A percentile compares a stretch with the other conserved stretches of the same genome.
These are phyloP conservation scores for Steinernema feltiae DNA, from an alignment of 1,140 invertebrate species.

Conservation along the genomic window DNA sequence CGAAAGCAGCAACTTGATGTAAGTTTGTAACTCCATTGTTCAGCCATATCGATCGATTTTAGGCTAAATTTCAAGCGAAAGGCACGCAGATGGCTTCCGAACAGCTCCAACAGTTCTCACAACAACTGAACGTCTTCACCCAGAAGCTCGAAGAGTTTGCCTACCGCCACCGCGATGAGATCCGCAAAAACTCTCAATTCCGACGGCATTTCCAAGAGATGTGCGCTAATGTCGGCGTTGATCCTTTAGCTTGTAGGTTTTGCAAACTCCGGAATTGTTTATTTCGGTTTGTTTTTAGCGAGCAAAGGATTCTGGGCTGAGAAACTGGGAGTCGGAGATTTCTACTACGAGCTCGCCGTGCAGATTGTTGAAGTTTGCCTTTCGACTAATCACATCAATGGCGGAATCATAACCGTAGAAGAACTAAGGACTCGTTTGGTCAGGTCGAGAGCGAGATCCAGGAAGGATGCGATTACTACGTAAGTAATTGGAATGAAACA, in stretches of 20 bases:
- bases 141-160: slow-evolving; percentile 92
- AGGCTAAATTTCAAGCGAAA: slow-evolving; percentile 88
- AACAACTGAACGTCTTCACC: slow-evolving; percentile 86
- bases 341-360: slow-evolving; percentile 95
- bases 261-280: slow-evolving; percentile 17
- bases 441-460: slow-evolving; percentile 72
- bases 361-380: slow-evolving; percentile 96
- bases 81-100: slow-evolving; percentile 87
- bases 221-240: slow-evolving; percentile 97
- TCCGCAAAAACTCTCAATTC: slow-evolving; percentile 74
- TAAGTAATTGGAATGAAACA: too few species aligned
- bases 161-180: slow-evolving; percentile 71
- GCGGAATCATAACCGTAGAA: slow-evolving; percentile 76
- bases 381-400: slow-evolving; percentile 70
- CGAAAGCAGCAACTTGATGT: slow-evolving; percentile 69
- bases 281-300: slow-evolving; percentile 53
- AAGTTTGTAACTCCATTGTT: not conserved
- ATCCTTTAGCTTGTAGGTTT: slow-evolving; percentile 84
- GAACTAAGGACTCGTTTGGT: slow-evolving; percentile 76
- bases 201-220: slow-evolving; percentile 94
- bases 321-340: slow-evolving; percentile 93
- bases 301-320: slow-evolving; percentile 84
- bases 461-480: slow-evolving; percentile 75
- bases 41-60: slow-evolving; percentile 49
- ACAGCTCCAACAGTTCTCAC: slow-evolving; percentile 80